Conservation (phyloP, 2,113 vertebrate genomes). For the Podarcis muralis region DNA sequence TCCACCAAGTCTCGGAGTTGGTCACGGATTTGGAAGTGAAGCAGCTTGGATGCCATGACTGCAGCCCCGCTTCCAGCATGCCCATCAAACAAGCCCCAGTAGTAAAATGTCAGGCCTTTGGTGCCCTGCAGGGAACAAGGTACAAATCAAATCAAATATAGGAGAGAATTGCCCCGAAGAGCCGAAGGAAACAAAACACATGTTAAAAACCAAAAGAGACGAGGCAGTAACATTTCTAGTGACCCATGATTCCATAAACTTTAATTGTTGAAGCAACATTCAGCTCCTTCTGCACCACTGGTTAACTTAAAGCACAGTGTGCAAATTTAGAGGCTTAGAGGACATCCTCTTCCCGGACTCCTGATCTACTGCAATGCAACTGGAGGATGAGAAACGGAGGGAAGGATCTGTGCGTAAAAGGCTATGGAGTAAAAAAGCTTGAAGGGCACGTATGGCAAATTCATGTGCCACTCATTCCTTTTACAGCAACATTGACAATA, state of each 20-base stretch:
- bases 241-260: neutral
- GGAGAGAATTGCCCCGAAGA: neutral
- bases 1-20: constrained; percentile 88
- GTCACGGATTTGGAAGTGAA: constrained; percentile 90
- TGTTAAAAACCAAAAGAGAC: neutral
- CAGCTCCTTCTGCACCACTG: neutral
- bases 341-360: neutral
- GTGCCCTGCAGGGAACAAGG: constrained; percentile 68
- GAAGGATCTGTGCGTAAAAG: too few species aligned
- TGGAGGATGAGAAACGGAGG: neutral
- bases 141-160: neutral
- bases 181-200: neutral
- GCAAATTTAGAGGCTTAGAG: neutral
- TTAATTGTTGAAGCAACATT: neutral
- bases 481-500: neutral
- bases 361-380: neutral
- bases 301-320: neutral
- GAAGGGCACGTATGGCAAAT: neutral
- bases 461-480: neutral
- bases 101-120: constrained; percentile 86
- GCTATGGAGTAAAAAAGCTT: neutral
- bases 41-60: constrained; percentile 87
- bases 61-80: constrained; percentile 92
- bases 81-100: constrained; percentile 95
- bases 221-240: too few species aligned